Conservation (phyloP, 2,113 vertebrate species). For the Caracal caracal region DNA sequence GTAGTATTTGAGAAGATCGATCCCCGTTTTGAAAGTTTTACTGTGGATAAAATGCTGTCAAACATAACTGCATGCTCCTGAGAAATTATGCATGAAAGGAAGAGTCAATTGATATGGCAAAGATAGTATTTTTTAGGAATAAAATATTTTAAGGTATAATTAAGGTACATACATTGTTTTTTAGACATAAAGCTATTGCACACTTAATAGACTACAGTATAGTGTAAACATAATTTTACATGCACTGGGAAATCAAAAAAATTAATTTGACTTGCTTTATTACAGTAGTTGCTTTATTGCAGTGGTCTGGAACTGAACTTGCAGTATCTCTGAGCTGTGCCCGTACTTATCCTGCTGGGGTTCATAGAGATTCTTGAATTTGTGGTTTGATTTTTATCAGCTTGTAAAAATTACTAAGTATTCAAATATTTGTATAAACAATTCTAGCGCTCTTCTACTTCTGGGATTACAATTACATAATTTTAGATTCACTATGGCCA, state of each 20-base stretch:
- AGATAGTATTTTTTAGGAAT: not conserved
- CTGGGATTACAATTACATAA: not conserved
- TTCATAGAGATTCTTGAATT: not conserved
- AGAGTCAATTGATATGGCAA: not conserved
- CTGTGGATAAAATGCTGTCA: not conserved
- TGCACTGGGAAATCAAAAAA: not conserved
- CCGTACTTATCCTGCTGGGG: not conserved
- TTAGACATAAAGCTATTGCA: not conserved
- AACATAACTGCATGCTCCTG: not conserved
- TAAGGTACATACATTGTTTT: not conserved
- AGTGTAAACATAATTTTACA: not conserved
- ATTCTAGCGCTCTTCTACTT: not conserved
- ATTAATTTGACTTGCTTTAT: not conserved
- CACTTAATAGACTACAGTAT: not conserved
- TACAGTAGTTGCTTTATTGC: not conserved
- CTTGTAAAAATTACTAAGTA: not conserved
- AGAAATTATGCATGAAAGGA: not conserved
- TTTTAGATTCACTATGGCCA: not conserved
- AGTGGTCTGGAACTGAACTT: not conserved
- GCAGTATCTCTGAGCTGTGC: not conserved
- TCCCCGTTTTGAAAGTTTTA: not conserved
- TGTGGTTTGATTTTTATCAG: not conserved
- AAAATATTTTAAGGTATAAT: not conserved
- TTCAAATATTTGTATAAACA: not conserved
- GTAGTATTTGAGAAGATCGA: not conserved